Percentiles rank a stretch among this genome's conserved stretches.
Conservation (phyloP, 2,797 vertebrate genomes). For the Echeneis naucrates region DNA sequence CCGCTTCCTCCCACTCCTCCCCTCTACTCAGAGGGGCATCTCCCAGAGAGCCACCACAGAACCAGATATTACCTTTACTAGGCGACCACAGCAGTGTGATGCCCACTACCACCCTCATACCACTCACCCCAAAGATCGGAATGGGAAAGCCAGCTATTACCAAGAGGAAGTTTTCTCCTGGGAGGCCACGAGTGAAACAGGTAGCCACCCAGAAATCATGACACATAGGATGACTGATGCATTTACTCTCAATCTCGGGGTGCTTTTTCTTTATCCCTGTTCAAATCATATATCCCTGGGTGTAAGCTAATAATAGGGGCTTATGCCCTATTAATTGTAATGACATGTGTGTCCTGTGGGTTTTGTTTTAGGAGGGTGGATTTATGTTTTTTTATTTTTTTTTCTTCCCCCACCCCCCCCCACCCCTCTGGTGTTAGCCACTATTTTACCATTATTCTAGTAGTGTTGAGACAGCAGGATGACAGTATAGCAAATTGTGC, state of each 20-base stretch:
- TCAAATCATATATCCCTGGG: slow-evolving; percentile 2
- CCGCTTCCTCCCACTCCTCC: slow-evolving; percentile 68
- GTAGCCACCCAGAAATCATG: slow-evolving; percentile 76
- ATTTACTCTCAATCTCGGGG: slow-evolving; percentile 6
- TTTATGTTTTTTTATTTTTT: slow-evolving; percentile 5
- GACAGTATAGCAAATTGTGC: slow-evolving; percentile 6
- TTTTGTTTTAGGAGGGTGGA: slow-evolving; percentile 18
- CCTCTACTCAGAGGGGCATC: slow-evolving; percentile 60
- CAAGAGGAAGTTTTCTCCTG: slow-evolving; percentile 97
- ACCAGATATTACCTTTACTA: slow-evolving; percentile 63
- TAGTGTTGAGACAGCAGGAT: background rate
- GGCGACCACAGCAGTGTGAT: slow-evolving; percentile 77
- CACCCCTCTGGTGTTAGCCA: too few species aligned
- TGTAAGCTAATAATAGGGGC: slow-evolving; percentile 6
- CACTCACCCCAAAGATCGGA: slow-evolving; percentile 95
- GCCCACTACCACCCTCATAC: slow-evolving; percentile 90
- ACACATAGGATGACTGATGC: background rate
- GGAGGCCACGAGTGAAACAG: slow-evolving; percentile 94
- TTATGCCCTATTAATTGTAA: background rate
- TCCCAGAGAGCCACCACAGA: slow-evolving; percentile 66
- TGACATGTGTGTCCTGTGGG: slow-evolving; percentile 14
- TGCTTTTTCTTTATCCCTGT: slow-evolving; percentile 25
- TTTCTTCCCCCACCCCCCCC: too few species aligned
- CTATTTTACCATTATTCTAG: too few species aligned
- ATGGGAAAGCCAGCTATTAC: slow-evolving; percentile 98